Base-by-base conservation (phyloP, 2,888 invertebrate species). In the Agriopis marginaria region DNA sequence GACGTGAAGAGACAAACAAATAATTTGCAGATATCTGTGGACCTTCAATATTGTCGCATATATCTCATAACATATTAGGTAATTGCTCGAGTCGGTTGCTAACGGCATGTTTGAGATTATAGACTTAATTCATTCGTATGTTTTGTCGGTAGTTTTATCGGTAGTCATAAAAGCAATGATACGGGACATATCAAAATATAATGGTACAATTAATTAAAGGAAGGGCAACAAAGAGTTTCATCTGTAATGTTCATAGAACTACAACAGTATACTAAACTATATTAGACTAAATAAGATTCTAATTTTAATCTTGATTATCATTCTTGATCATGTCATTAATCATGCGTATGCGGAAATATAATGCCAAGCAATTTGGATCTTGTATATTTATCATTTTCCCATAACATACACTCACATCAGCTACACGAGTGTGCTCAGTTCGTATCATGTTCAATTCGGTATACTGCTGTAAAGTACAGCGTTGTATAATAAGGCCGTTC, bases 361-460 rank as follows among this genome's bases (percentile, higher is more conserved):
- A 47, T 17, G 14, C 42, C 42, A 64, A 14, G 49, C 63, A 10
- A 54, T 54, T 60, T 39, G 47, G 49, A 47, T 54, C 60, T 40
- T n/a, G 32, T 45, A 10, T 39, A 66, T 66, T 60, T 47, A 61
- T 66, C 66, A 66, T 66, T 42, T 53, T 54, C 42, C 59, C 44
- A 47, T 54, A 66, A 45, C 63, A 51, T 51, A 32, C 63, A 47
- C 39, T 39, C 11, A 39, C 54, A 40, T 10, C 58, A 32, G 51
- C 14, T 39, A 11, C 7, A 11, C n/a, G 7, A 32, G 32, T 54
- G 42, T 54, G 42, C 53, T 51, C 8, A 44, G 23, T 54, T 53
- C 17, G 17, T 23, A 47, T 42, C 32, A 14, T 4, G 23, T 32
- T 23, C 51, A 45, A 32, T 54, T 23, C 23, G n/a, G 17, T 54